A percentile compares a stretch with the other conserved stretches of the same genome.
Evolutionary conservation across 2,113 vertebrate genomes (phyloP).

Genomic region (Turnix velox): DNA sequence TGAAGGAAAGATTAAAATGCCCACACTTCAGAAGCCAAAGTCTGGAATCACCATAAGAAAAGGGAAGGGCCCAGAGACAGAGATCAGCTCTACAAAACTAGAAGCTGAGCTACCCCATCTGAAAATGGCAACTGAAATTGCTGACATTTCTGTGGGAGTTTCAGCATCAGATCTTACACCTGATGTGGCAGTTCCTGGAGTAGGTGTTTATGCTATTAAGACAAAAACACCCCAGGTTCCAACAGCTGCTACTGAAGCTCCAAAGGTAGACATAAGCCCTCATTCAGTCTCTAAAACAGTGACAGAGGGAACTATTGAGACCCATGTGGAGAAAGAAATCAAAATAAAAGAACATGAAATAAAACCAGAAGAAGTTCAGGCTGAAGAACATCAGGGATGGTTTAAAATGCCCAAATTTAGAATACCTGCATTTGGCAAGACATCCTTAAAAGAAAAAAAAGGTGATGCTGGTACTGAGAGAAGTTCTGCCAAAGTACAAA

Average conservation of each 20-base stretch:
- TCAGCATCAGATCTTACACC: neutral
- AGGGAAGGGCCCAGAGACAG: constrained; percentile 4
- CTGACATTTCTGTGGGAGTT: neutral
- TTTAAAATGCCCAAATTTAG: constrained; percentile 65
- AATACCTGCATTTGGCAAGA: constrained; percentile 34
- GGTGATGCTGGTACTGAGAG: neutral
- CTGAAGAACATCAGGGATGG: constrained; percentile 56
- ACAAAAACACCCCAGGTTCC: neutral
- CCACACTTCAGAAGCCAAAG: constrained; percentile 49
- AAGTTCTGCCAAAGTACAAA: neutral
- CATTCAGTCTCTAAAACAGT: neutral
- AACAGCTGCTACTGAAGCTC: neutral
- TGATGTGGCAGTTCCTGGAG: neutral
- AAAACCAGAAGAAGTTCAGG: neutral
- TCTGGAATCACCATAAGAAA: constrained; percentile 49
- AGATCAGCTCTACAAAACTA: neutral
- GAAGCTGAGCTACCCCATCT: neutral
- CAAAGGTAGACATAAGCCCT: neutral
- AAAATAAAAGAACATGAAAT: constrained; percentile 23
- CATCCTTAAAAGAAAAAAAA: neutral
- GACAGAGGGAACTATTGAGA: neutral
- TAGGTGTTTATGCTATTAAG: neutral
- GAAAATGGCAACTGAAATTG: neutral
- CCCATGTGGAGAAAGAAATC: neutral
- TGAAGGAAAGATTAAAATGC: constrained; percentile 48